Evolutionary conservation across 2,888 invertebrate genomes (phyloP), one percentile per base, ranked within the genome.

Genomic region (Lasius fuliginosus): DNA sequence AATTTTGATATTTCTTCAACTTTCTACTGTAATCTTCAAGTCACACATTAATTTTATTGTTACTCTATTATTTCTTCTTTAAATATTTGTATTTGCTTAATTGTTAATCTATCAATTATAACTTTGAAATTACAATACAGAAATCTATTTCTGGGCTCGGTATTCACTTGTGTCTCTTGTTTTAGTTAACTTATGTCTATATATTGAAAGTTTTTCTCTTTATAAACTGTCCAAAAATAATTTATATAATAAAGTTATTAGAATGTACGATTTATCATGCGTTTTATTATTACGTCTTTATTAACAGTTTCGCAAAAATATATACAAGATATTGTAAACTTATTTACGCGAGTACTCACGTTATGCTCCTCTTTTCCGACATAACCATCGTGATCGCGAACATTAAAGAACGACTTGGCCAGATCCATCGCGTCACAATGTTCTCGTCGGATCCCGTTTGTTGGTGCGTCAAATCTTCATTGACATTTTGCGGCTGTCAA

Each of bases 401-500:
- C 97, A 90, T 97, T 97, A 95, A 99, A 99, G 88, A 99, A 96
- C 67, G 98, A 98, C 95, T 98, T 98, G 0, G 99, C 99, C 94
- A 98, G 96, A 95, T 99, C 98, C 99, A 99, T 99, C 91, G 64
- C 71, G 60, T n/a, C 0, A 1, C 69, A 23, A 46, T 42, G 12
- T 60, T 12, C 11, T 69, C 12, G 49, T 30, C 3, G 15, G 11
- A 18, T 69, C 4, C 30, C n/a, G 12, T 56, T 12, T 30, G 9
- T 58, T n/a, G 58, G 18, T 1, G 12, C 30, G 58, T 79, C 46
- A 79, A n/a, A 67, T 69, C 1, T 15, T 23, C 23, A 60, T 71
- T 79, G 79, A 71, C 71, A 79, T 58, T n/a, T 69, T 15, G 11
- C 23, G 5, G 18, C 6, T 49, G 33, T 53, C 65, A 53, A 49